These are phyloP conservation scores for Sesia apiformis DNA, from an alignment of 2,888 invertebrate species.

Conservation along the genomic window DNA sequence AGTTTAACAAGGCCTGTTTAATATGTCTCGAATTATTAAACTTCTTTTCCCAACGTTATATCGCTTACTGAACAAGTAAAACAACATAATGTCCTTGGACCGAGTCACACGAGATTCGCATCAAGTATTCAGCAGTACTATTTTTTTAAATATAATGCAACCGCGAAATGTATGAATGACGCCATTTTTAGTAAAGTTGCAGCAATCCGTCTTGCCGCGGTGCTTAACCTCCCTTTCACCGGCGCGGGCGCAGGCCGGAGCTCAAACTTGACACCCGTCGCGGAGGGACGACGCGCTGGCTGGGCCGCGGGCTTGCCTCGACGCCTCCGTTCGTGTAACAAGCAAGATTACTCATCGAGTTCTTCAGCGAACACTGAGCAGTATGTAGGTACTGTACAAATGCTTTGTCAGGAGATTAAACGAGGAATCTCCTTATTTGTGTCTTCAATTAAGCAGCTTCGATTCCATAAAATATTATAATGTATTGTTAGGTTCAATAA, in stretches of 20 bases:
- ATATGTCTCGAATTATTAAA: too few relatives aligned
- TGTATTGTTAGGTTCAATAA: too few relatives aligned
- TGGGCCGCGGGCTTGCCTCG: conserved; percentile 25
- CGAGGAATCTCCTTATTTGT: too few relatives aligned
- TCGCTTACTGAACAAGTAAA: neutral
- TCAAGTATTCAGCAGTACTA: conserved; percentile 31
- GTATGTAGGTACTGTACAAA: neutral
- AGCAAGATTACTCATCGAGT: neutral
- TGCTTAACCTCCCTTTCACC: conserved; percentile 70
- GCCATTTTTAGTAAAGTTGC: conserved; percentile 69
- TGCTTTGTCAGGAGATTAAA: too few relatives aligned
- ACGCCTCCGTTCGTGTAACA: conserved; percentile 2
- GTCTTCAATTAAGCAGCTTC: too few relatives aligned
- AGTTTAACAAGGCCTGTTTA: too few relatives aligned
- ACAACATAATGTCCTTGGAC: neutral
- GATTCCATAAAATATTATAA: too few relatives aligned
- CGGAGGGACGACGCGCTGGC: conserved; percentile 47
- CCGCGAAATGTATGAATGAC: conserved; percentile 62
- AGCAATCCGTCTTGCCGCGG: conserved; percentile 54
- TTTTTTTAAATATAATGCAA: conserved; percentile 50
- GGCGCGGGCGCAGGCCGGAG: conserved; percentile 9
- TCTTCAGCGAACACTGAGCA: neutral
- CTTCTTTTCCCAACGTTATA: too few relatives aligned
- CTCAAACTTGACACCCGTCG: conserved; percentile 12
- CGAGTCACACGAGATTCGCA: conserved; percentile 23